These are phyloP conservation scores for Tachyglossus aculeatus DNA, from an alignment of 2,797 vertebrate species.

Conservation along the genomic window DNA sequence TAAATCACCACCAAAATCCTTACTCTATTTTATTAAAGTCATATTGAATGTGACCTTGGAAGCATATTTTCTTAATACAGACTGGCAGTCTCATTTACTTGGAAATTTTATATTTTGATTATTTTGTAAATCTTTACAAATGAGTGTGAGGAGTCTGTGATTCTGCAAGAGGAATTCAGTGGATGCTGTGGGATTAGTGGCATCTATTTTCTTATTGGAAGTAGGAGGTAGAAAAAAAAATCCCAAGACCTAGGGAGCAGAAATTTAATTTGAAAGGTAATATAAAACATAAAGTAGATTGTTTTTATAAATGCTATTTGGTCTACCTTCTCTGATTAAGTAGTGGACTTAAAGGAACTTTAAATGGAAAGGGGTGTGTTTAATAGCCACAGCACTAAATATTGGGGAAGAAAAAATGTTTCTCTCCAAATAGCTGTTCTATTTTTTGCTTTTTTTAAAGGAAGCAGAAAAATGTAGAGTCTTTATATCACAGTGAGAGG, in stretches of 20 bases:
- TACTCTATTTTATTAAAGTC: slow-evolving; percentile 18
- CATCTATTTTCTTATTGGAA: too few species aligned
- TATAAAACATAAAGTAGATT: not conserved
- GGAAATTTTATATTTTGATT: slow-evolving; percentile 30
- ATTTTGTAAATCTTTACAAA: slow-evolving; percentile 29
- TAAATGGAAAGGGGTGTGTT: slow-evolving; percentile 57
- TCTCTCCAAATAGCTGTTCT: slow-evolving; percentile 12
- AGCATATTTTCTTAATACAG: slow-evolving; percentile 34
- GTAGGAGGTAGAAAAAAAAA: not conserved
- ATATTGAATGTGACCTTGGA: slow-evolving; percentile 22
- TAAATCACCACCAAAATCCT: not conserved
- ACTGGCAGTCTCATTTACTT: too few species aligned
- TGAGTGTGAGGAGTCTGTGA: too few species aligned
- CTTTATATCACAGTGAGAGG: slow-evolving; percentile 74
- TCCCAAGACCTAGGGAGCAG: not conserved
- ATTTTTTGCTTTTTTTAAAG: slow-evolving; percentile 41
- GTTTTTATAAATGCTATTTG: slow-evolving; percentile 20
- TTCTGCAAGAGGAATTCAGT: too few species aligned
- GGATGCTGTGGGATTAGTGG: too few species aligned
- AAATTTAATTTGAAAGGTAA: not conserved
- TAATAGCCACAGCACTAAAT: slow-evolving; percentile 40
- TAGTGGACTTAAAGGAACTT: slow-evolving; percentile 54
- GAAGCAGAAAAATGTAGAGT: slow-evolving; percentile 72
- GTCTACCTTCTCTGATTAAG: slow-evolving; percentile 28
- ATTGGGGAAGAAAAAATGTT: slow-evolving; percentile 63